Percentiles rank a stretch among this genome's conserved stretches.
phyloP scores from a whole-genome alignment of 92 coral and sea anemone species.

The Epizoanthus rinbou region DNA sequence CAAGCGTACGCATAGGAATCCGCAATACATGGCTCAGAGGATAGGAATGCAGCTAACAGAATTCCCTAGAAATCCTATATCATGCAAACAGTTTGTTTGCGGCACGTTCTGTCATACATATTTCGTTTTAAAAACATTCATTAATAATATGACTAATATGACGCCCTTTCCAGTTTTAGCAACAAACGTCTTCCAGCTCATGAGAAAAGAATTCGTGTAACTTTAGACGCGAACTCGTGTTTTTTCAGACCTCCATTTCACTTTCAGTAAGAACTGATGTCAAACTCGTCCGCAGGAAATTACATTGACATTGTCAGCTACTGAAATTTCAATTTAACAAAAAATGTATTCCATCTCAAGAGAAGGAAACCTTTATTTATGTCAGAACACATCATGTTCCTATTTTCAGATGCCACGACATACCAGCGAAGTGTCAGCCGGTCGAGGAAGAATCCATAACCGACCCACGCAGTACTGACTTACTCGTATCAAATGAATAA shows the following conservation, averaged over 20 bases:
- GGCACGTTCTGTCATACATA: background rate
- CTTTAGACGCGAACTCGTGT: background rate
- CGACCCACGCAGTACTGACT: conserved; percentile 21
- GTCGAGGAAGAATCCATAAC: background rate
- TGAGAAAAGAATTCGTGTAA: conserved; percentile 41
- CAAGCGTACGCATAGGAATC: conserved; percentile 37
- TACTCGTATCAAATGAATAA: background rate
- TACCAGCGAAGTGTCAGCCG: background rate
- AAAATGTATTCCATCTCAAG: too few species aligned
- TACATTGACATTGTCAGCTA: too few species aligned
- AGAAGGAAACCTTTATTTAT: too few species aligned
- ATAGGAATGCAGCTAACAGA: conserved; percentile 10
- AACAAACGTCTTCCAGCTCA: conserved; percentile 8
- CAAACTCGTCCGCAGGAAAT: too few species aligned
- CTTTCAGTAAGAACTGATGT: too few species aligned
- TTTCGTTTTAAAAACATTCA: background rate
- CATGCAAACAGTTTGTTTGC: conserved; percentile 1
- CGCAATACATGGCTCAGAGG: background rate
- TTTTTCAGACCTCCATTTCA: background rate
- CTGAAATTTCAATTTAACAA: too few species aligned
- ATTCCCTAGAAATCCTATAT: conserved; percentile 31
- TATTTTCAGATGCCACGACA: background rate
- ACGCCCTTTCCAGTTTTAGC: conserved; percentile 30
- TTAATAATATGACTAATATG: conserved; percentile 7
- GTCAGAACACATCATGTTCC: background rate